Percentiles rank a stretch among this genome's conserved stretches.
Conservation (phyloP, 64 coral and sea anemone genomes). For the Montipora foliosa region DNA sequence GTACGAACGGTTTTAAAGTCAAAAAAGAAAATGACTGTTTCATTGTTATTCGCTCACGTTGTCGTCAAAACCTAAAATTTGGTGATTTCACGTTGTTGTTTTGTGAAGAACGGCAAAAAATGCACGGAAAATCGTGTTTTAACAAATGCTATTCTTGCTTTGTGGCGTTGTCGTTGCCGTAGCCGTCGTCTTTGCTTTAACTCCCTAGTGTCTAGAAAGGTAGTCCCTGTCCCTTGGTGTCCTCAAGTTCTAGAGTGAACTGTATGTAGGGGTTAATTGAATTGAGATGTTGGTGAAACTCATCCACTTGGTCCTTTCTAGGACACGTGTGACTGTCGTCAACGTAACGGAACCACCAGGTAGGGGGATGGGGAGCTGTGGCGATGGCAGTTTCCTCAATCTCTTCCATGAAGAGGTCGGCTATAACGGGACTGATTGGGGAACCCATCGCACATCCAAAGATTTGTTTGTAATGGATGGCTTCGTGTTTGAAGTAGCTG, state of each 20-base stretch:
- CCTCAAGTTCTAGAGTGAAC: too few species aligned
- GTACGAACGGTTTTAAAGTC: too few species aligned
- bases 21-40: too few species aligned
- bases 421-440: constrained; percentile 10
- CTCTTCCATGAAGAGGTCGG: constrained; percentile 9
- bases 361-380: background rate
- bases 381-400: constrained; percentile 6
- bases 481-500: background rate
- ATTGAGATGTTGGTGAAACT: too few species aligned
- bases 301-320: background rate
- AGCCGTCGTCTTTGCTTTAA: background rate
- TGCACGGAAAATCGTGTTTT: background rate
- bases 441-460: constrained; percentile 48
- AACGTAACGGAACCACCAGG: constrained; percentile 10
- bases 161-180: too few species aligned
- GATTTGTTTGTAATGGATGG: background rate
- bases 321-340: background rate
- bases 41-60: background rate
- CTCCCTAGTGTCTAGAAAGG: too few species aligned
- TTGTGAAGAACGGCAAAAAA: background rate
- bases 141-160: too few species aligned
- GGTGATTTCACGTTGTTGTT: constrained; percentile 19
- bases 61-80: background rate
- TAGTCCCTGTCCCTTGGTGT: too few species aligned
- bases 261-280: too few species aligned